A percentile compares a stretch with the other conserved stretches of the same genome.
Conservation (phyloP, 1,140 invertebrate species). For the Cecropterus lyciades region DNA sequence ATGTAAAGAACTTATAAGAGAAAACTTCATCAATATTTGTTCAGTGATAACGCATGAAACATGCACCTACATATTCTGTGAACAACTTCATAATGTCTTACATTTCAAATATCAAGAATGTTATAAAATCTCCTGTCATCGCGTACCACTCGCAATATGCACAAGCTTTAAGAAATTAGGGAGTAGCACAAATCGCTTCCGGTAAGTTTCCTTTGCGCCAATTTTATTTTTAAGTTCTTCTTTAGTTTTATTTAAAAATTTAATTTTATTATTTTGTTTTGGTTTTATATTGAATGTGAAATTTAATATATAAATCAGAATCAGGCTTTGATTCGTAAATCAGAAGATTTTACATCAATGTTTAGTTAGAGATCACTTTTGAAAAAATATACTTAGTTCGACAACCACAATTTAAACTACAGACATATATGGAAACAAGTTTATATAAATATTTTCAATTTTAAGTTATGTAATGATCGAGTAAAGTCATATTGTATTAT, state of each 20-base stretch:
- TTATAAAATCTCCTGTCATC: neutral
- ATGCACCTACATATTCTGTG: too few species aligned
- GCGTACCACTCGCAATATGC: conserved; percentile 9
- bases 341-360: neutral
- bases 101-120: conserved; percentile 1
- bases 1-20: neutral
- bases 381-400: too few species aligned
- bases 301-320: too few species aligned
- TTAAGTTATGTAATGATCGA: too few species aligned
- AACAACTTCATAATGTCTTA: too few species aligned
- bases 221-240: conserved; percentile 7
- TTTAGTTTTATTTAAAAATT: neutral
- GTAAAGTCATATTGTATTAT: too few species aligned
- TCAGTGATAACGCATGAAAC: conserved; percentile 3
- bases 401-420: too few species aligned
- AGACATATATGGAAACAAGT: too few species aligned
- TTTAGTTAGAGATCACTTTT: too few species aligned
- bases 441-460: too few species aligned
- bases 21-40: conserved; percentile 1
- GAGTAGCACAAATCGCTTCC: conserved; percentile 9
- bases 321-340: neutral
- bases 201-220: conserved; percentile 37
- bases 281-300: too few species aligned
- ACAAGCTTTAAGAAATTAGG: conserved; percentile 10
- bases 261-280: neutral